These are phyloP conservation scores for Psittacula cyanocephala DNA, from an alignment of 2,113 vertebrate genomes.

Conservation along the genomic window DNA sequence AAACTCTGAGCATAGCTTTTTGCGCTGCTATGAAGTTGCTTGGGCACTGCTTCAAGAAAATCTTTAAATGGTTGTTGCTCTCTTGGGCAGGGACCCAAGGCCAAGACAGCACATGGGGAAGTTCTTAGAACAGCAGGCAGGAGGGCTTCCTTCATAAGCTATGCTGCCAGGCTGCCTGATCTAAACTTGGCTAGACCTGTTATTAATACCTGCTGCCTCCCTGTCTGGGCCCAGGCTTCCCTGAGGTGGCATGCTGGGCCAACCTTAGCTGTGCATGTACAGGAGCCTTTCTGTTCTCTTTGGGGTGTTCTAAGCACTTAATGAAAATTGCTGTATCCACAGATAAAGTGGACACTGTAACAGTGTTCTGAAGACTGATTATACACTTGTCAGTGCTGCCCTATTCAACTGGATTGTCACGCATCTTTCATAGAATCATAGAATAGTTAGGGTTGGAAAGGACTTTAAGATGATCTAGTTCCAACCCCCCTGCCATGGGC, in stretches of 20 bases:
- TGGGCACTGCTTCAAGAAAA: not conserved
- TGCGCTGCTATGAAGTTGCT: rapidly evolving
- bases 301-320: not conserved
- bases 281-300: not conserved
- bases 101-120: not conserved
- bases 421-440: not conserved
- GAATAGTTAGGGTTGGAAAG: no score
- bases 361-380: not conserved
- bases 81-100: not conserved
- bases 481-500: no score
- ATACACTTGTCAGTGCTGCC: not conserved
- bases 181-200: not conserved
- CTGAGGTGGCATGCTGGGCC: not conserved
- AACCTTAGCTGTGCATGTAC: not conserved
- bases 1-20: not conserved
- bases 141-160: not conserved
- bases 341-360: not conserved
- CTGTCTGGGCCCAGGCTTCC: not conserved
- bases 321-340: rapidly evolving
- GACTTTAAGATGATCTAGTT: no score
- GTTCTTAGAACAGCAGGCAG: not conserved
- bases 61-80: not conserved
- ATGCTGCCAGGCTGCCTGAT: not conserved
- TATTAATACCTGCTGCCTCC: not conserved
- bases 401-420: not conserved